phyloP scores from a whole-genome alignment of 2,797 vertebrate genomes.

The Varecia variegata region DNA sequence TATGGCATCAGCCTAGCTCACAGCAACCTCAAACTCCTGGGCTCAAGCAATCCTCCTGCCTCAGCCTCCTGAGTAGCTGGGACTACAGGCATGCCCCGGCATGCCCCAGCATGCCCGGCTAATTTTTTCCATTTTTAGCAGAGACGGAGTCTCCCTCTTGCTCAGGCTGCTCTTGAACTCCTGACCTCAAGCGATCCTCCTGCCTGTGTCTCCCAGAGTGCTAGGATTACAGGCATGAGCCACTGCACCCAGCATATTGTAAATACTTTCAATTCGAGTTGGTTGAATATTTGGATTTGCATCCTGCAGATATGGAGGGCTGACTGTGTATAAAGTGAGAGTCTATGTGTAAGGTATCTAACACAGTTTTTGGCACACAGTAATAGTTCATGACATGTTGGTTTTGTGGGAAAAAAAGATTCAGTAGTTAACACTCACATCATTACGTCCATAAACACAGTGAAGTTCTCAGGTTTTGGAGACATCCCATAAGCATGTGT shows the following conservation, averaged over 20 bases:
- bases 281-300: too few species aligned
- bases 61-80: too few species aligned
- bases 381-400: not conserved
- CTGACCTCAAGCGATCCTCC: too few species aligned
- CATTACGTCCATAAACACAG: not conserved
- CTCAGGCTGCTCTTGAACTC: too few species aligned
- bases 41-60: too few species aligned
- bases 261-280: not conserved
- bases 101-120: fast-evolving
- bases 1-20: too few species aligned
- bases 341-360: not conserved
- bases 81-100: too few species aligned
- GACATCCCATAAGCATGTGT: not conserved
- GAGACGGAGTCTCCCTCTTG: too few species aligned
- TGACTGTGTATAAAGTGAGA: not conserved
- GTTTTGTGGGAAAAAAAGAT: not conserved
- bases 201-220: too few species aligned
- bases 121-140: too few species aligned
- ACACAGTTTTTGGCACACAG: not conserved
- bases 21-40: too few species aligned
- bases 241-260: not conserved
- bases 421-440: not conserved
- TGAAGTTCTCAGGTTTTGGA: not conserved
- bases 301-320: not conserved
- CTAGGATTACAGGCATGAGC: too few species aligned